Base-by-base conservation (phyloP, 2,888 invertebrate genomes). In the Agriotes lineatus region DNA sequence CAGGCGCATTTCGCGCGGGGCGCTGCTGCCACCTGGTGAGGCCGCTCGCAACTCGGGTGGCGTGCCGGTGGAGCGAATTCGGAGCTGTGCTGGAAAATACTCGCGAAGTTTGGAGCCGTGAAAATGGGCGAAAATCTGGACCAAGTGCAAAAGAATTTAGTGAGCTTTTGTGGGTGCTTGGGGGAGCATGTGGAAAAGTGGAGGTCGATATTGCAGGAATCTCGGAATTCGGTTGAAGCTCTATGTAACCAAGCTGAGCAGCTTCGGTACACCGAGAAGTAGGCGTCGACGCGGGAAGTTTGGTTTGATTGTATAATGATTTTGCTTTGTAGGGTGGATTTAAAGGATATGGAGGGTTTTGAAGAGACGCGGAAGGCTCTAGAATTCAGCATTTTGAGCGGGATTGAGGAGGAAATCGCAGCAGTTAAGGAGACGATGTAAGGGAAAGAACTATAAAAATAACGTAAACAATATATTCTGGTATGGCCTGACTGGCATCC, bases 241-340 rank as follows among this genome's bases (percentile, higher is more conserved):
- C 84, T 89, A 78, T 83, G 84, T 82, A 87, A 87, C 82, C 83
- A 86, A 77, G 84, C 86, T 76, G 85, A 86, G 79, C 86, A 88
- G 72, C 84, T 86, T 77, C 84, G 81, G 74, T 85, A 84, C 78
- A 84, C 87, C 74, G 83, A 86, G 80, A 81, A 83, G 88, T 88
- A 77, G 85, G 9, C n/a, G n/a, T n/a, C n/a, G n/a, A n/a, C n/a
- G 42, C 61, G 35, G 18, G 9, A 56, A 50, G 54, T 58, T 20
- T 42, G 4, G n/a, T n/a, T n/a, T n/a, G n/a, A n/a, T n/a, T n/a
- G n/a, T n/a, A n/a, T n/a, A n/a, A n/a, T n/a, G n/a, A n/a, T n/a
- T n/a, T n/a, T n/a, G n/a, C n/a, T n/a, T n/a, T n/a, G n/a, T 76
- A 89, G 88, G 71, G 86, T 86, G 35, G 80, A 84, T 44, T 74